Evolutionary conservation across 2,113 vertebrate species (phyloP), one percentile per base, ranked within the genome.

Genomic region (Microtus pennsylvanicus): DNA sequence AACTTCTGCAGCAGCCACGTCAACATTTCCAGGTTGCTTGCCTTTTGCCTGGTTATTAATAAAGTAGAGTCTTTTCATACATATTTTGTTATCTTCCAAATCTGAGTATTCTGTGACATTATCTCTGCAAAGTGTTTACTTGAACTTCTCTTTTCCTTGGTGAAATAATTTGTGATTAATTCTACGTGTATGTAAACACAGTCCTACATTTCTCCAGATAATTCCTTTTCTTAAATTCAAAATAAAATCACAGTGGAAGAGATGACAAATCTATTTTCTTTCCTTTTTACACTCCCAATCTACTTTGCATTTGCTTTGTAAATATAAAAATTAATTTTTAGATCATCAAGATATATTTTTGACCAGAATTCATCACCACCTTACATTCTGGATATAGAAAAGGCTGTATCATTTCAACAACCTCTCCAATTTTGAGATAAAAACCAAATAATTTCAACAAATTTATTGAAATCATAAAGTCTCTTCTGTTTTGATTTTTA

Each of bases 311-410:
- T 70, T 85, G 21, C 65, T 96, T 42, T 52, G 35, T 63, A 88
- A 92, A 63, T 22, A 93, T 82, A 1, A 52, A 93, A 83, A 65
- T 93, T 87, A 58, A 77, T 45, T 94, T 94, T 92, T 74, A 92
- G 21, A 87, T 87, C 0, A 50, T 65, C 0, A 3, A 89, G 7
- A 35, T 50, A 3, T 45, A 24, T 50, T 85, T 94, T 96, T 95
- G 38, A 90, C 47, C 70, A 87, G 55, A 94, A 93, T 93, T 97
- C 35, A 90, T 91, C 26, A 85, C n/a, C 75, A 75, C 26, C 19
- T 30, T 85, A 85, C 26, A 33, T 76, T 95, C 55, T 80, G 26
- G 52, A 74, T 75, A 22, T 67, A 74, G 30, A 28, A 74, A 69
- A 94, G 42, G 33, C 80, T 45, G 52, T 69, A 21, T 13, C 2